A percentile compares a stretch with the other conserved stretches of the same genome.
Evolutionary conservation across 2,113 vertebrate species (phyloP).

Genomic region (Terrapene triunguis): DNA sequence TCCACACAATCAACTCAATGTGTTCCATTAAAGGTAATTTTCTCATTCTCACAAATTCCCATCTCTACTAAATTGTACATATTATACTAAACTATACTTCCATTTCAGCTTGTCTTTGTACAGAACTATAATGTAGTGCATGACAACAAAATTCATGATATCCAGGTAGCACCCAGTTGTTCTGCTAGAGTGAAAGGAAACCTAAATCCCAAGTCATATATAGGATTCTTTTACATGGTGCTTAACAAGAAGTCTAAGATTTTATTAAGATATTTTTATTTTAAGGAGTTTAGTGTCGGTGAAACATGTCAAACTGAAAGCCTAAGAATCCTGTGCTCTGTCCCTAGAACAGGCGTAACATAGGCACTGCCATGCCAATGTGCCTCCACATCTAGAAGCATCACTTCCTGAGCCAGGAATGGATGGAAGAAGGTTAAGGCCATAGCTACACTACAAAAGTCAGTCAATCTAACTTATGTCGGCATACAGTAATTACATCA

Average conservation of each 20-base stretch:
- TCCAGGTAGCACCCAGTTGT: neutral
- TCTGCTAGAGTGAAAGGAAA: slow-evolving; percentile 9
- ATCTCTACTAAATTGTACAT: neutral
- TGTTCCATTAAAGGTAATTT: neutral
- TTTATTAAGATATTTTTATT: neutral
- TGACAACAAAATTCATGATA: neutral
- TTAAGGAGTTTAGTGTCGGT: neutral
- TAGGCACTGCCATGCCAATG: neutral
- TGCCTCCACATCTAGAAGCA: neutral
- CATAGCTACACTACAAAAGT: neutral
- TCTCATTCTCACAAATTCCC: neutral
- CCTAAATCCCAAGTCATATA: neutral
- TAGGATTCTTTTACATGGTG: neutral
- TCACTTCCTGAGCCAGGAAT: neutral
- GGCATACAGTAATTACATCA: too few relatives aligned
- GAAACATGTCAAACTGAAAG: neutral
- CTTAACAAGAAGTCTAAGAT: neutral
- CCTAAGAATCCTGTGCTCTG: neutral
- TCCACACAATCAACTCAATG: neutral
- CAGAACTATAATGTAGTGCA: neutral
- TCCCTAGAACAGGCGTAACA: neutral
- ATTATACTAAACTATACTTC: neutral
- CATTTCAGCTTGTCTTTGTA: neutral
- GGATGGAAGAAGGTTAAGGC: neutral
- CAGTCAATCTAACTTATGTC: neutral